Evolutionary conservation across 2,888 invertebrate species (phyloP).

Genomic region (Malacosoma neustria): DNA sequence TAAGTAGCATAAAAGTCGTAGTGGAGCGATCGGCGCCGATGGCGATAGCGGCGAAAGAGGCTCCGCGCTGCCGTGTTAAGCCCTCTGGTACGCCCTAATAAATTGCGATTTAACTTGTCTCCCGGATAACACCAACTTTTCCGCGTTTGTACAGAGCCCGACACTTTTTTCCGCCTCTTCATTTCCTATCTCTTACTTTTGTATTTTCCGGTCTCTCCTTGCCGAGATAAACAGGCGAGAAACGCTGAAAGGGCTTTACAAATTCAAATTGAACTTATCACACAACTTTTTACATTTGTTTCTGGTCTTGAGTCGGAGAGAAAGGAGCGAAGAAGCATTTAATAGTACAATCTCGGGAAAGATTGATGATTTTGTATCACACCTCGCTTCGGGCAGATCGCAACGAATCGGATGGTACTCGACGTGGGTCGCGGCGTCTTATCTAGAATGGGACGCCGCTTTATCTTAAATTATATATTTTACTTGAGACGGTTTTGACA

Average conservation of each 20-base stretch:
- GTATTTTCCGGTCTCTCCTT: constrained; percentile 70
- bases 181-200: constrained; percentile 76
- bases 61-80: constrained; percentile 41
- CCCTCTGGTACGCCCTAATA: constrained; percentile 68
- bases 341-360: constrained; percentile 73
- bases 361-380: constrained; percentile 76
- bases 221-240: constrained; percentile 73
- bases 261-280: constrained; percentile 76
- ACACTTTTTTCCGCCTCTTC: constrained; percentile 75
- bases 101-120: constrained; percentile 75
- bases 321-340: constrained; percentile 73
- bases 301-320: constrained; percentile 71
- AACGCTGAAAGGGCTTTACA: constrained; percentile 75
- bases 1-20: background rate
- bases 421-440: constrained; percentile 70
- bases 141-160: constrained; percentile 71
- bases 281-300: constrained; percentile 76
- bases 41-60: constrained; percentile 14
- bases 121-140: constrained; percentile 73
- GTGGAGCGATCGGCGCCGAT: constrained; percentile 1
- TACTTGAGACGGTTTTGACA: constrained; percentile 61
- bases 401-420: constrained; percentile 68
- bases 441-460: constrained; percentile 71
- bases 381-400: constrained; percentile 73
- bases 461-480: constrained; percentile 75